Evolutionary conservation across 2,113 vertebrate species (phyloP).

Genomic region (Capreolus pygargus): DNA sequence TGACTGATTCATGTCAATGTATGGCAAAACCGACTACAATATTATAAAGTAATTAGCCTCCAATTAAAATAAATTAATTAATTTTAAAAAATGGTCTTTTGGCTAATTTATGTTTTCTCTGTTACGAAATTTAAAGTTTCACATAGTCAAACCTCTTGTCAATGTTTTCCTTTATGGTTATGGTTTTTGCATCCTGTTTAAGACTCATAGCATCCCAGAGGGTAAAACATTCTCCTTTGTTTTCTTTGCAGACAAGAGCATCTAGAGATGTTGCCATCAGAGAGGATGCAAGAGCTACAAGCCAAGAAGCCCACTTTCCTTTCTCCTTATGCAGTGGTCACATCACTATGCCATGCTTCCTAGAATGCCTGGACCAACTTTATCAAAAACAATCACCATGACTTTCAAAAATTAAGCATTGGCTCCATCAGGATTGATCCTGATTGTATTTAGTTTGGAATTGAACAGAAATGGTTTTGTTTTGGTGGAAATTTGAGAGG

Average conservation of each 20-base stretch:
- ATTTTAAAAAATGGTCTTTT: not conserved
- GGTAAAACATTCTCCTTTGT: not conserved
- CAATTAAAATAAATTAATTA: not conserved
- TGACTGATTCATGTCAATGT: not conserved
- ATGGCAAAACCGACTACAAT: not conserved
- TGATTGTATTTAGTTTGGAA: not conserved
- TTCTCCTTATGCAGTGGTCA: not conserved
- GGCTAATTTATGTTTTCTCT: not conserved
- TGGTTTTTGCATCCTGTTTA: not conserved
- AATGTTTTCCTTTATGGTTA: not conserved
- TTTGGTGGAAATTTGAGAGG: not conserved
- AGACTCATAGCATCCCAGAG: not conserved
- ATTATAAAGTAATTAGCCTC: not conserved
- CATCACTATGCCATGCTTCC: not conserved
- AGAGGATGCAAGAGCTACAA: not conserved
- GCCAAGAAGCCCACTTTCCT: not conserved
- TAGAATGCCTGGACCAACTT: not conserved
- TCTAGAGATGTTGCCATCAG: not conserved
- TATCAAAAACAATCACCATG: not conserved
- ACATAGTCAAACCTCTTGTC: not conserved
- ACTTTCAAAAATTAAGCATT: not conserved
- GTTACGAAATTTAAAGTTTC: not conserved
- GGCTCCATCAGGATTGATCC: not conserved
- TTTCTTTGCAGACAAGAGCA: not conserved
- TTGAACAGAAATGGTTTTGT: not conserved